Evolutionary conservation across 2,797 vertebrate species (phyloP), one percentile per base, ranked within the genome.

Genomic region (Tapirus indicus): DNA sequence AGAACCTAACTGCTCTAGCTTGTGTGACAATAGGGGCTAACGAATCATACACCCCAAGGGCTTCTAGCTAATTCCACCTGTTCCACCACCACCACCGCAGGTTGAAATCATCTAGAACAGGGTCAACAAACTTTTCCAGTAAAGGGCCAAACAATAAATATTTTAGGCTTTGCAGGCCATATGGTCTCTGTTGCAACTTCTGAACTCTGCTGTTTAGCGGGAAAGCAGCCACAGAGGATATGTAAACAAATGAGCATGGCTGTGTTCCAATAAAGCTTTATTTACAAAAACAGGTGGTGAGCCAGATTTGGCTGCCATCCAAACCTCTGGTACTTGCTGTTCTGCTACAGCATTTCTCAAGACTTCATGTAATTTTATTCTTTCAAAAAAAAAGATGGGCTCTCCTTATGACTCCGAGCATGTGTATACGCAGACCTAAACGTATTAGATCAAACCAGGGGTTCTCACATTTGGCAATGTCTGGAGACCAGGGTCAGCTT

Each of bases 261-360:
- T 85, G 47, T 38, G 35, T 88, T 75, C 96, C 92, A 96, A 80
- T 96, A 92, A 96, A 96, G 69, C 66, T 92, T 95, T 96, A 97
- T 88, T 92, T 93, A 80, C 47, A 89, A 87, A 93, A 96, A 77
- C 91, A 92, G 91, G 64, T 78, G 68, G n/a, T 1, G 0, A 72
- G 68, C 49, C 90, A 88, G 62, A 91, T 85, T 85, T 91, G 93
- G 75, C 85, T 69, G 69, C 64, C 80, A 79, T 20, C 41, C 89
- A 85, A 62, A 88, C 47, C 41, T 90, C 68, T 66, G 71, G 71
- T 71, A 72, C 38, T 66, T 66, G 29, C 44, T 29, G 52, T 49
- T 56, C 41, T 71, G 20, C 27, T 49, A 14, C 4, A 56, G 47
- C 56, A 14, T 32, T 85, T 79, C 38, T 95, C 79, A 94, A 92